These are phyloP conservation scores for Presbytis comata DNA, from an alignment of 2,797 vertebrate genomes.

Conservation along the genomic window DNA sequence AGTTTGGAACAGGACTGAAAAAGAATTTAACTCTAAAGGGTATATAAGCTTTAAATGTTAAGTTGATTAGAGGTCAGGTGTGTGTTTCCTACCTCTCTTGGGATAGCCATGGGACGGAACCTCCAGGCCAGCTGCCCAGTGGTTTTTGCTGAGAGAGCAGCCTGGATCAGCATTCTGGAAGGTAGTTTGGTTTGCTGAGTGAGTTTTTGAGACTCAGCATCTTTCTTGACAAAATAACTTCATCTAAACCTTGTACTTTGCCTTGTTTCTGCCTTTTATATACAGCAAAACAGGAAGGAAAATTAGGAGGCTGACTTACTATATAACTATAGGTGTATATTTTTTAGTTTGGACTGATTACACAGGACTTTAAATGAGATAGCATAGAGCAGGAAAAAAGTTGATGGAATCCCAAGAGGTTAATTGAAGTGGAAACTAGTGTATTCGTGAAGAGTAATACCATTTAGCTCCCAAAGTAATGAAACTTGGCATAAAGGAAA, in stretches of 20 bases:
- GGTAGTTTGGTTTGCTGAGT: slow-evolving; percentile 35
- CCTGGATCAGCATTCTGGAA: slow-evolving; percentile 31
- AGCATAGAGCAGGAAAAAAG: not conserved
- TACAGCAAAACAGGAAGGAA: not conserved
- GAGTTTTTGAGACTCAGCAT: slow-evolving; percentile 56
- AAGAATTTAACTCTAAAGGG: not conserved
- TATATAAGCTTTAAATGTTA: slow-evolving; percentile 27
- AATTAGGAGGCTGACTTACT: slow-evolving; percentile 30
- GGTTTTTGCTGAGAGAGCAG: slow-evolving; percentile 6
- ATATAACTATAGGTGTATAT: not conserved
- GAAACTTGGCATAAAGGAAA: slow-evolving; percentile 31
- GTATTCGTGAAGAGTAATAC: not conserved
- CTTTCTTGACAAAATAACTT: slow-evolving; percentile 54
- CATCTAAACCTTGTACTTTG: slow-evolving; percentile 36
- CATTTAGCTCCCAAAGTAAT: slow-evolving; percentile 23
- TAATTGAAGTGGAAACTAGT: slow-evolving; percentile 12
- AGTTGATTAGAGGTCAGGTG: not conserved
- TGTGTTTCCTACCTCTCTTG: not conserved
- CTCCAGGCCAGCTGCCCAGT: not conserved
- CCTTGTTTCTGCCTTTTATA: slow-evolving; percentile 23
- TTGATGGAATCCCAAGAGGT: not conserved
- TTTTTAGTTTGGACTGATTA: slow-evolving; percentile 37
- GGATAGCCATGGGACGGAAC: not conserved
- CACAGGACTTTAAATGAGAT: not conserved
- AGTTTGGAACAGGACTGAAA: slow-evolving; percentile 26